Conservation (phyloP, 2,888 invertebrate species). For the Coenonympha arcania region DNA sequence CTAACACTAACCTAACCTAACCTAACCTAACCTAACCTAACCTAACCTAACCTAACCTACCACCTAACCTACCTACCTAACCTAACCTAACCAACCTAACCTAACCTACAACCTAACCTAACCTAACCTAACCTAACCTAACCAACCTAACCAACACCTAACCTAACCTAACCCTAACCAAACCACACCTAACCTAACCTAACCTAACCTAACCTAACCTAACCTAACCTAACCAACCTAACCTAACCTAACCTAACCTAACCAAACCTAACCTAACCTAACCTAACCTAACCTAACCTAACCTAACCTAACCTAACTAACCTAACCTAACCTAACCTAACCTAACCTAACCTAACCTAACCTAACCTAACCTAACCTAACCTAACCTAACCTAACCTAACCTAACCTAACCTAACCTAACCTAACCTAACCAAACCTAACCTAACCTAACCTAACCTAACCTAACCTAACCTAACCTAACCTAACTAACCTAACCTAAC, state of each 20-base stretch:
- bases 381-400: neutral
- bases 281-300: neutral
- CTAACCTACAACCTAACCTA: slow-evolving; percentile 27
- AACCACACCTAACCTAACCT: slow-evolving; percentile 23
- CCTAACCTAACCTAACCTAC: slow-evolving; percentile 23
- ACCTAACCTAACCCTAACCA: slow-evolving; percentile 23
- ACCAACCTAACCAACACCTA: slow-evolving; percentile 20
- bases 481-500: neutral
- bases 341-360: neutral
- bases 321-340: neutral
- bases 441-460: neutral
- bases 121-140: slow-evolving; percentile 22
- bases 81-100: slow-evolving; percentile 25
- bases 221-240: neutral
- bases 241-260: neutral
- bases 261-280: neutral
- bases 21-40: slow-evolving; percentile 24
- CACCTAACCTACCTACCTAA: slow-evolving; percentile 17
- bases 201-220: slow-evolving; percentile 26
- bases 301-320: neutral
- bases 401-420: neutral
- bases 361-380: neutral
- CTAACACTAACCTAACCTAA: slow-evolving; percentile 22
- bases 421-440: neutral
- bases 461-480: neutral